phyloP scores from a whole-genome alignment of 2,888 invertebrate genomes.

The Drosophila neonasuta region DNA sequence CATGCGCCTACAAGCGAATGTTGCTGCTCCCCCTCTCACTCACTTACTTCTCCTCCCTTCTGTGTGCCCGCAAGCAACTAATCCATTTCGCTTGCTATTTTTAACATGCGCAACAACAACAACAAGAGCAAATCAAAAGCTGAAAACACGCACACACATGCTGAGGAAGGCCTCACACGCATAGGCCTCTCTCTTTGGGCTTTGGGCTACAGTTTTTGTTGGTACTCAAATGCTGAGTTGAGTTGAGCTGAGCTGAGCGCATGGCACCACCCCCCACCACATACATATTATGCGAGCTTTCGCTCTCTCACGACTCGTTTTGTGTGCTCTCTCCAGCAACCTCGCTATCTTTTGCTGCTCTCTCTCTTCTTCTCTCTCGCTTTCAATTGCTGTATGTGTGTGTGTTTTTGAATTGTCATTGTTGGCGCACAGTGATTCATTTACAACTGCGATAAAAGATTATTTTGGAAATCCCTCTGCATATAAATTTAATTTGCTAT shows the following conservation, averaged over 20 bases:
- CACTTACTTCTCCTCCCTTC: not conserved
- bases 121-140: constrained; percentile 61
- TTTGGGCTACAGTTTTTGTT: constrained; percentile 52
- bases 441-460: constrained; percentile 13
- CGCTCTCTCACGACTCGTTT: constrained; percentile 31
- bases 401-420: constrained; percentile 57
- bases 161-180: constrained; percentile 30
- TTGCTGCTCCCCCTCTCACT: not conserved
- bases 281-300: constrained; percentile 24
- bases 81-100: constrained; percentile 73
- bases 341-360: constrained; percentile 5
- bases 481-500: constrained; percentile 20
- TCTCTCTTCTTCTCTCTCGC: constrained; percentile 21
- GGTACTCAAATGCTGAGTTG: constrained; percentile 28
- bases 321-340: constrained; percentile 17
- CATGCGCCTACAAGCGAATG: constrained; percentile 56
- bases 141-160: constrained; percentile 38
- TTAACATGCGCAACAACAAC: constrained; percentile 66
- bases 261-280: constrained; percentile 24
- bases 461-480: constrained; percentile 21
- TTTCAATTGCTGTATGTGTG: constrained; percentile 12
- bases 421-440: constrained; percentile 37
- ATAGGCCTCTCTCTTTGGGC: constrained; percentile 54
- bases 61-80: constrained; percentile 51
- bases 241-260: constrained; percentile 50